Evolutionary conservation across 2,113 vertebrate species (phyloP).

Genomic region (Sphyrna mokarran): DNA sequence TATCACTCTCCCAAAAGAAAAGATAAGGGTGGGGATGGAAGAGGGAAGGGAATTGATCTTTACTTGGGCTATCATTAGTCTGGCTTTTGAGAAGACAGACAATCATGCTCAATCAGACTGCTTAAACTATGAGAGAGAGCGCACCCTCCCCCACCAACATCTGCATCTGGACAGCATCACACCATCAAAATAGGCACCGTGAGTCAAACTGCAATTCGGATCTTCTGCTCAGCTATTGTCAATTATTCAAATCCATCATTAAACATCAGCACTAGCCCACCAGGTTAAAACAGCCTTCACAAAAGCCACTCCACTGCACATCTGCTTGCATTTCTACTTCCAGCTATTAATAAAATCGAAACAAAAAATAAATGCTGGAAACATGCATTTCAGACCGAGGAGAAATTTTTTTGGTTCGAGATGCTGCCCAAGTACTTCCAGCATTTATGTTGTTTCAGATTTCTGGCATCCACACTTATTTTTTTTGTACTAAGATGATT

Average conservation of each 20-base stretch:
- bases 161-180: neutral
- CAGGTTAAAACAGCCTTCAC: neutral
- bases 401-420: neutral
- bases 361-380: neutral
- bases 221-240: neutral
- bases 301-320: neutral
- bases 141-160: neutral
- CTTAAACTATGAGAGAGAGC: neutral
- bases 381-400: neutral
- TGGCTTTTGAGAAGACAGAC: neutral
- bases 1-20: neutral
- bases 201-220: neutral
- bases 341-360: neutral
- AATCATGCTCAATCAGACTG: neutral
- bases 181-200: neutral
- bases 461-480: neutral
- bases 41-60: neutral
- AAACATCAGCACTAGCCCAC: neutral
- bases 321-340: neutral
- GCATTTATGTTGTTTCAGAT: neutral
- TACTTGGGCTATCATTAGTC: neutral
- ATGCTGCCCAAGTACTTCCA: neutral
- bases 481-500: neutral
- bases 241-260: constrained; percentile 16
- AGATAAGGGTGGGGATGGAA: neutral